These are phyloP conservation scores for Plagodis pulveraria DNA, from an alignment of 2,888 invertebrate genomes.

Conservation along the genomic window DNA sequence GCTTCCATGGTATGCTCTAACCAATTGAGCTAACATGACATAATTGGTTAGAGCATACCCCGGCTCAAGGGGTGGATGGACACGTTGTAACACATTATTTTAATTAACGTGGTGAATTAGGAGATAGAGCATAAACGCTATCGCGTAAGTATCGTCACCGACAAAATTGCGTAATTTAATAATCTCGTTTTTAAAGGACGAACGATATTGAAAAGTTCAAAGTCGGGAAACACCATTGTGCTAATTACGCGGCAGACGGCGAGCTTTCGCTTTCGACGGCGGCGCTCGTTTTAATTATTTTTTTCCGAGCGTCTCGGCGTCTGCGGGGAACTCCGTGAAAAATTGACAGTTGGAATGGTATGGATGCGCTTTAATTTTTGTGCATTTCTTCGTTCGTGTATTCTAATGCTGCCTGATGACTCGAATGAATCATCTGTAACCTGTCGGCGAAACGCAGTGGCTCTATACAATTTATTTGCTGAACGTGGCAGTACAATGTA, in stretches of 20 bases:
- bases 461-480: too few species aligned
- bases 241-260: slow-evolving; percentile 85
- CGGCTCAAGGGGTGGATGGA: too few species aligned
- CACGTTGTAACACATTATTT: too few species aligned
- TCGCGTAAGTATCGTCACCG: neutral
- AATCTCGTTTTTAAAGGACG: slow-evolving; percentile 57
- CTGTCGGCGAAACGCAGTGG: too few species aligned
- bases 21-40: too few species aligned
- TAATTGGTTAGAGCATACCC: too few species aligned
- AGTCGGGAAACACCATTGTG: slow-evolving; percentile 84
- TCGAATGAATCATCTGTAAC: neutral
- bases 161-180: slow-evolving; percentile 19
- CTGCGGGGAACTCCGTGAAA: slow-evolving; percentile 80
- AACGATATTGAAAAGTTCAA: slow-evolving; percentile 80
- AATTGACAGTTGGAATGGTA: slow-evolving; percentile 56
- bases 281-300: slow-evolving; percentile 84
- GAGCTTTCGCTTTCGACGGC: slow-evolving; percentile 82
- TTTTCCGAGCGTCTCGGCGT: slow-evolving; percentile 83
- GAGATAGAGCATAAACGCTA: too few species aligned
- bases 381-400: neutral
- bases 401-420: neutral
- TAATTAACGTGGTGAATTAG: too few species aligned
- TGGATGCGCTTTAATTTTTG: slow-evolving; percentile 28
- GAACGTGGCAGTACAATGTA: too few species aligned
- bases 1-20: too few species aligned